These are phyloP conservation scores for Jacana jacana DNA, from an alignment of 2,113 vertebrate genomes.

Conservation along the genomic window DNA sequence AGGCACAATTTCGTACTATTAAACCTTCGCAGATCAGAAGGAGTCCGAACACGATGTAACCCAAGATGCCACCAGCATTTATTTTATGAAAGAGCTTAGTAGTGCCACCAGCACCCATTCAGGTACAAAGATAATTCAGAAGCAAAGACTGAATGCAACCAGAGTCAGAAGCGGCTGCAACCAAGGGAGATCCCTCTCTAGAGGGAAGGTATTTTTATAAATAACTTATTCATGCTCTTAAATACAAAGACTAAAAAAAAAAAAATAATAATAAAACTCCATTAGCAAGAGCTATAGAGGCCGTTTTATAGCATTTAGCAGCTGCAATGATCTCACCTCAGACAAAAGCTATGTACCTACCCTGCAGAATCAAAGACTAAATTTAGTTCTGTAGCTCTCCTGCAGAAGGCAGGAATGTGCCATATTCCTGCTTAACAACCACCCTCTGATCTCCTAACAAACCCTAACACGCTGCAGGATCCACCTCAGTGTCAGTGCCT, in stretches of 20 bases:
- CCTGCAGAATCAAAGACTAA: not conserved
- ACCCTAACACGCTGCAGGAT: not conserved
- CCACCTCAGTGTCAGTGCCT: not conserved
- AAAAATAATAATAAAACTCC: too few relatives aligned
- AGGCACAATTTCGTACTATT: not conserved
- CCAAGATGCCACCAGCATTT: not conserved
- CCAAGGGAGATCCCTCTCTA: not conserved
- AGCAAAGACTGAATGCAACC: not conserved
- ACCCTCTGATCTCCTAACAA: not conserved
- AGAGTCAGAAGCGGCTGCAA: not conserved
- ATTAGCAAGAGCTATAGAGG: not conserved
- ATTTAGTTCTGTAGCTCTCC: not conserved
- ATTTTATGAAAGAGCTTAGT: not conserved
- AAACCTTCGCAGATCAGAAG: not conserved
- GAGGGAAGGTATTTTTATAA: not conserved
- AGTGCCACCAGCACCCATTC: not conserved
- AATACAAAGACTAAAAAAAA: not conserved
- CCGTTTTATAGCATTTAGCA: not conserved
- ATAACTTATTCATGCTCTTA: not conserved
- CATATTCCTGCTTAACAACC: accelerated
- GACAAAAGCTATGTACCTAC: not conserved
- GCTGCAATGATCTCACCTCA: not conserved
- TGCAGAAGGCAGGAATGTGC: not conserved
- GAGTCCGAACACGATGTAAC: not conserved
- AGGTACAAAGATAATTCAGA: not conserved